Percentiles rank a stretch among this genome's conserved stretches.
phyloP scores from a whole-genome alignment of 2,888 invertebrate species.

The Ditula angustiorana region DNA sequence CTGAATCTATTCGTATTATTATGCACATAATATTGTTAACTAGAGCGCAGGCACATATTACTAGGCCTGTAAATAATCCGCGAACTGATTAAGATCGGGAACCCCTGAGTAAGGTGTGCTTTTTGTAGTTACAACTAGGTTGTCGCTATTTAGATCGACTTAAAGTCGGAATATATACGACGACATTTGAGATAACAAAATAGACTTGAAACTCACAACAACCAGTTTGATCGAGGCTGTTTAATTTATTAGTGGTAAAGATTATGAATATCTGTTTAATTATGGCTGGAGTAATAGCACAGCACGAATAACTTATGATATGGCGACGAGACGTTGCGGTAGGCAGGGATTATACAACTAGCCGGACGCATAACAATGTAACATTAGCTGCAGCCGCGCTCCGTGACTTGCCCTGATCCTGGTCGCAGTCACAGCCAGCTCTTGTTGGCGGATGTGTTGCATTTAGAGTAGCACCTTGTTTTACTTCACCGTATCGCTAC shows the following conservation, averaged over 20 bases:
- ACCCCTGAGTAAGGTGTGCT: too few species aligned
- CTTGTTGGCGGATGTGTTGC: conserved; percentile 60
- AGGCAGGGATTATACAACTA: conserved; percentile 67
- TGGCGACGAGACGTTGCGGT: conserved; percentile 43
- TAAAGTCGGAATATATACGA: neutral
- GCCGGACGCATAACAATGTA: conserved; percentile 78
- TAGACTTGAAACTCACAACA: neutral
- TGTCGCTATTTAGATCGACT: neutral
- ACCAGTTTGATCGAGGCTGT: too few species aligned
- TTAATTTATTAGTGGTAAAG: conserved; percentile 39
- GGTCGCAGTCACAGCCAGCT: conserved; percentile 47
- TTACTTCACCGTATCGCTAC: neutral
- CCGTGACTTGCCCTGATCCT: conserved; percentile 71
- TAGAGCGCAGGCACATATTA: too few species aligned
- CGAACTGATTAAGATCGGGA: too few species aligned
- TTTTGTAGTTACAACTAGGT: neutral
- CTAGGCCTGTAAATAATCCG: too few species aligned
- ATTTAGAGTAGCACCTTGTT: neutral
- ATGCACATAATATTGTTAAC: too few species aligned
- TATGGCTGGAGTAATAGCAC: conserved; percentile 56
- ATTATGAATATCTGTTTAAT: conserved; percentile 59
- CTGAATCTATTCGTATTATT: too few species aligned
- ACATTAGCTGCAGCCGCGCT: conserved; percentile 56
- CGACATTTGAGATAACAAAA: neutral
- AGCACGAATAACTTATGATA: conserved; percentile 60